Evolutionary conservation across 2,888 invertebrate species (phyloP), one percentile per base, ranked within the genome.

Genomic region (Parthenolecanium corni): DNA sequence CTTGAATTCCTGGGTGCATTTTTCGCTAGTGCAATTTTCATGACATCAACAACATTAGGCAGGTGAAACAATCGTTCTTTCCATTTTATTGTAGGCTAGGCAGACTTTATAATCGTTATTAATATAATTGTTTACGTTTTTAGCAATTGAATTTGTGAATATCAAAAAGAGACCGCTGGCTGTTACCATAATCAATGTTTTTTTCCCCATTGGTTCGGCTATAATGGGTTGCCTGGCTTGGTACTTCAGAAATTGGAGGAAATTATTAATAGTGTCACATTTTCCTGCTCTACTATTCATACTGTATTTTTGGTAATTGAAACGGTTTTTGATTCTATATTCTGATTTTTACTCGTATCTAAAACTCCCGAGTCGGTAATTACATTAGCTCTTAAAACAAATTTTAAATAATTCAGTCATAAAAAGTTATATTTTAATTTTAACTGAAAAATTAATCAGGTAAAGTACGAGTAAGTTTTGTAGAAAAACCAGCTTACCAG

Each of bases 11-110:
- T 86, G 2, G 87, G 86, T 70, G 83, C 86, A 0, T 73, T 80
- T 1, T 75, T 83, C 20, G 82, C 83, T 0, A 81, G 85, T 20
- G 84, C 85, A 0, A 80, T 84, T 14, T 88, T 81, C 70, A 82
- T 83, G 3, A 82, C 84, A 1, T 82, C 82, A 64, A 86, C 85
- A 71, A 83, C 88, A 68, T 74, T 85, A 65, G 86, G 86, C 81
- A 75, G 72, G 75, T 31, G 20, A 18, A 18, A 16, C 31, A 31
- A 31, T 31, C 9, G 9, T 31, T n/a, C n/a, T n/a, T n/a, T n/a
- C n/a, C n/a, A n/a, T n/a, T n/a, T n/a, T n/a, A n/a, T n/a, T n/a
- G n/a, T n/a, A n/a, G n/a, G n/a, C n/a, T n/a, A n/a, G n/a, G n/a
- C n/a, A n/a, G n/a, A n/a, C n/a, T n/a, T n/a, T n/a, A n/a, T n/a